These are phyloP conservation scores for Conus ventricosus DNA, from an alignment of 1,140 invertebrate species.

Conservation along the genomic window DNA sequence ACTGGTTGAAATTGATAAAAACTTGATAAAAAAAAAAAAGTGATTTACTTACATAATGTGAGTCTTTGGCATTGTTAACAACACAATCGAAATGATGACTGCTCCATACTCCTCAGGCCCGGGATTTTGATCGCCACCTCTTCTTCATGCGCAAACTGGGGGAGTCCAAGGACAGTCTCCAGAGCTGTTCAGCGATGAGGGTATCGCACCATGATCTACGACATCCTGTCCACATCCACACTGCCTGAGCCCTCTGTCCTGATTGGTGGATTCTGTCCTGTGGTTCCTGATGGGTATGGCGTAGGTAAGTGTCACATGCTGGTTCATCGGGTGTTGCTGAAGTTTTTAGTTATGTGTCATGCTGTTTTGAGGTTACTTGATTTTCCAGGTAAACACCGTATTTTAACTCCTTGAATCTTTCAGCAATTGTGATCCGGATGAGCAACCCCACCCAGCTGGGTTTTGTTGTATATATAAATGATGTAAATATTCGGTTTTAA, in stretches of 20 bases:
- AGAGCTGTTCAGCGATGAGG: conserved; percentile 86
- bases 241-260: conserved; percentile 90
- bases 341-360: background rate
- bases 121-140: conserved; percentile 96
- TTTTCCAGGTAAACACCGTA: background rate
- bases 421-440: too few species aligned
- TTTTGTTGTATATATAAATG: too few species aligned
- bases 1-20: too few species aligned
- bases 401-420: background rate
- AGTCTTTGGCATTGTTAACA: background rate
- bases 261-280: conserved; percentile 95
- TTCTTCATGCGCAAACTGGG: conserved; percentile 85
- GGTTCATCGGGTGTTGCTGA: too few species aligned
- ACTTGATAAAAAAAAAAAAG: too few species aligned
- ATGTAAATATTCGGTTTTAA: too few species aligned
- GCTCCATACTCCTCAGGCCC: conserved; percentile 78
- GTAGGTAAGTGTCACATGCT: conserved; percentile 81
- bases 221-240: conserved; percentile 96
- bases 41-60: background rate
- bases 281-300: conserved; percentile 92
- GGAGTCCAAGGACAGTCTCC: conserved; percentile 78
- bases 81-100: too few species aligned
- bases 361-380: background rate
- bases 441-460: too few species aligned
- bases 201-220: conserved; percentile 90